Conservation (phyloP, 1,140 invertebrate genomes). For the Heliconius nattereri region DNA sequence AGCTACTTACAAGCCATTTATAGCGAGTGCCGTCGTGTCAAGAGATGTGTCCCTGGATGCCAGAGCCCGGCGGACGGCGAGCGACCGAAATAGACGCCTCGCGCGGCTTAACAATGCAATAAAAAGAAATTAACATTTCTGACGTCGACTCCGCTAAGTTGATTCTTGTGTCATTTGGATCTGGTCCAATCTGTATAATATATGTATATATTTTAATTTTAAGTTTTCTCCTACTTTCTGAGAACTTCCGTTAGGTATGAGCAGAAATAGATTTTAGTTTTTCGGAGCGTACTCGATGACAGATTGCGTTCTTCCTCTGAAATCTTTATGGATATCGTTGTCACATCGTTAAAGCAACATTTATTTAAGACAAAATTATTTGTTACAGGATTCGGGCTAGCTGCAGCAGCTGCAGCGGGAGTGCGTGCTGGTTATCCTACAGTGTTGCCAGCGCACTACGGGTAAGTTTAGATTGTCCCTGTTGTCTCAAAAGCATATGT, state of each 20-base stretch:
- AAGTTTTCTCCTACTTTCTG: constrained; percentile 62
- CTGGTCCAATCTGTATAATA: constrained; percentile 69
- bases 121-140: constrained; percentile 79
- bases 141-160: constrained; percentile 76
- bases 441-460: constrained; percentile 86
- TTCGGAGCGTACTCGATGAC: constrained; percentile 57
- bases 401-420: constrained; percentile 78
- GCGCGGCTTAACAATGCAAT: constrained; percentile 80
- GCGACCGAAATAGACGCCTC: constrained; percentile 76
- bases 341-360: constrained; percentile 31
- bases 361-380: constrained; percentile 48
- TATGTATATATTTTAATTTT: constrained; percentile 77
- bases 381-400: constrained; percentile 72
- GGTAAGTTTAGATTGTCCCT: constrained; percentile 82
- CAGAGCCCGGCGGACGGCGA: constrained; percentile 69
- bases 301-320: constrained; percentile 59
- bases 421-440: constrained; percentile 86
- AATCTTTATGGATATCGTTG: constrained; percentile 44
- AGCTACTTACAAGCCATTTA: constrained; percentile 65
- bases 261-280: constrained; percentile 61
- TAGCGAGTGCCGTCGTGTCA: constrained; percentile 75
- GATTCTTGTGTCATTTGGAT: constrained; percentile 79
- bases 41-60: constrained; percentile 68
- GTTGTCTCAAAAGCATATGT: constrained; percentile 51
- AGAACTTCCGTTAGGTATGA: constrained; percentile 73